Conservation (phyloP, 2,113 vertebrate species). For the Leucosticte australis region DNA sequence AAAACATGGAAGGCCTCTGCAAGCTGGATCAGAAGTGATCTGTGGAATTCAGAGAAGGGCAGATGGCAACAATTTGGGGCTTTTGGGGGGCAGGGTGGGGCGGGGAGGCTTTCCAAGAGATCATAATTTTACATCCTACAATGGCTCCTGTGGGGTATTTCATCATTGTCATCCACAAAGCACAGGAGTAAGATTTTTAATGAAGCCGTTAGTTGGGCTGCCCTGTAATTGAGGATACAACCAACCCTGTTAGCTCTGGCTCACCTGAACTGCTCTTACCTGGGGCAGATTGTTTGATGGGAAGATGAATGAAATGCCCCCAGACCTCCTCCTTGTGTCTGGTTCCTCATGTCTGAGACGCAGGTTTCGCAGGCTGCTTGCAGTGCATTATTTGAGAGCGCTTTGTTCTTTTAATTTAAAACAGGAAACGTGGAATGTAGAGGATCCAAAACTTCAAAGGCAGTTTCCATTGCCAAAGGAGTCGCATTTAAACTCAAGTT, state of each 20-base stretch:
- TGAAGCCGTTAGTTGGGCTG: neutral
- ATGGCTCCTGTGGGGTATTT: neutral
- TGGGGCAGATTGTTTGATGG: neutral
- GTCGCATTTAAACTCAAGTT: neutral
- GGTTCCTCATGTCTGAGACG: neutral
- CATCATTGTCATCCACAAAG: neutral
- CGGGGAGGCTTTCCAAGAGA: neutral
- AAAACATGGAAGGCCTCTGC: neutral
- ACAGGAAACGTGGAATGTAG: neutral
- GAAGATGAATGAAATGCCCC: neutral
- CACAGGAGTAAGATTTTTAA: neutral
- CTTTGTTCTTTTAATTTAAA: slow-evolving; percentile 38
- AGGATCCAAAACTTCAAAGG: slow-evolving; percentile 46
- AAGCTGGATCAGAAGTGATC: neutral
- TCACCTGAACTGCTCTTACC: neutral
- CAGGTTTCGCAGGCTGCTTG: neutral
- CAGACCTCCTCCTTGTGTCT: neutral
- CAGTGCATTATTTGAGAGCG: neutral
- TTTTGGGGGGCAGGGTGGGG: neutral
- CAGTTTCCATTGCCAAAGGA: slow-evolving; percentile 29
- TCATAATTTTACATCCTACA: neutral
- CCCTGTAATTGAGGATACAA: neutral
- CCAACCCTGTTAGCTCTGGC: neutral
- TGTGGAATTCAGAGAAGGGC: neutral
- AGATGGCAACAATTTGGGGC: neutral